phyloP scores from a whole-genome alignment of 2,888 invertebrate species.

The Camponotus fellah region DNA sequence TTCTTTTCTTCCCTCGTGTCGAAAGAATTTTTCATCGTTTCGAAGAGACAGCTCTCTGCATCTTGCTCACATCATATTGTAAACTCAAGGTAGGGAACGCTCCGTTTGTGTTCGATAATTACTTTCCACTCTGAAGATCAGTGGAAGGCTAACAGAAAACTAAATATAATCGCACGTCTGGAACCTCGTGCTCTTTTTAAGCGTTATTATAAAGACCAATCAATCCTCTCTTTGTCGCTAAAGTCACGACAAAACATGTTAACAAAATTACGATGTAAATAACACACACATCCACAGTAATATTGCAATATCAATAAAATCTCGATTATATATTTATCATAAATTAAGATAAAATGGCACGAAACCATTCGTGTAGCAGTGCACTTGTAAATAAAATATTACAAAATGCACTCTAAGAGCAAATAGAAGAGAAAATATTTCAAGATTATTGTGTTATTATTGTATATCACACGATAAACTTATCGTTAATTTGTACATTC shows the following conservation, averaged over 20 bases:
- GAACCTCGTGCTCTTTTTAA: slow-evolving; percentile 51
- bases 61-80: slow-evolving; percentile 42
- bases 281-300: not conserved
- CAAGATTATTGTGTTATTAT: slow-evolving; percentile 18
- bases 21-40: slow-evolving; percentile 38
- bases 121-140: slow-evolving; percentile 58
- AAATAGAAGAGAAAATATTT: not conserved
- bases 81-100: slow-evolving; percentile 18
- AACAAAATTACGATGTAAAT: slow-evolving; percentile 12
- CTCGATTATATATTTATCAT: not conserved
- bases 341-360: not conserved
- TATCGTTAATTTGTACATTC: not conserved
- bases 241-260: slow-evolving; percentile 5
- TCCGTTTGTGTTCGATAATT: slow-evolving; percentile 67
- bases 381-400: not conserved
- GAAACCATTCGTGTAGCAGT: not conserved
- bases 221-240: not conserved
- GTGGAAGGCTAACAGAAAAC: slow-evolving; percentile 65
- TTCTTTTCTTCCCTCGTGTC: not conserved
- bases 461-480: not conserved
- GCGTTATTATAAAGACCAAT: slow-evolving; percentile 45
- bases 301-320: slow-evolving; percentile 14
- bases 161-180: slow-evolving; percentile 59
- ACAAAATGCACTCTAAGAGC: not conserved
- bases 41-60: slow-evolving; percentile 13